Conservation (phyloP, 2,113 vertebrate genomes). For the Microcebus jonahi region DNA sequence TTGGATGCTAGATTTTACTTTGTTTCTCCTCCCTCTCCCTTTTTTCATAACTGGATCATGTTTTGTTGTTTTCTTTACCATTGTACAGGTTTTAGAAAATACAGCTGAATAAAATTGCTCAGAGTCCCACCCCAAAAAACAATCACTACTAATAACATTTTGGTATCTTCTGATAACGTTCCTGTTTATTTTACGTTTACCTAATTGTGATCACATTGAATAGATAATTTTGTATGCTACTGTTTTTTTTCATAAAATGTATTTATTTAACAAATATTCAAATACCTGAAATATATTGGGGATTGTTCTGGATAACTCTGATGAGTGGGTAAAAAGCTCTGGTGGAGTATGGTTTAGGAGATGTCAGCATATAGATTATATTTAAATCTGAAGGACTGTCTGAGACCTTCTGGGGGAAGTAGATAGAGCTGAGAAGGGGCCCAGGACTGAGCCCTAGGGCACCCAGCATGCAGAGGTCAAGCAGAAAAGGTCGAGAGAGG, state of each 20-base stretch:
- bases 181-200: constrained; percentile 17
- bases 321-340: not conserved
- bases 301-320: not conserved
- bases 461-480: too few species aligned
- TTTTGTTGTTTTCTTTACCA: not conserved
- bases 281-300: not conserved
- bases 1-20: not conserved
- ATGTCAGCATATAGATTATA: not conserved
- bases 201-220: not conserved
- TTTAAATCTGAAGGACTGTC: not conserved
- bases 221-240: not conserved
- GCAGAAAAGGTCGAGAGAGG: not conserved
- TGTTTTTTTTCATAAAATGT: not conserved
- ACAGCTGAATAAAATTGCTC: not conserved
- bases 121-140: not conserved
- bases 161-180: not conserved
- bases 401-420: not conserved
- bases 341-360: not conserved
- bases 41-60: not conserved
- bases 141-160: not conserved
- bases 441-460: not conserved
- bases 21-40: not conserved
- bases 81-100: not conserved
- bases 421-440: not conserved
- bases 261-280: not conserved